Base-by-base conservation (phyloP, 2,888 invertebrate genomes). In the Prosapia bicincta region DNA sequence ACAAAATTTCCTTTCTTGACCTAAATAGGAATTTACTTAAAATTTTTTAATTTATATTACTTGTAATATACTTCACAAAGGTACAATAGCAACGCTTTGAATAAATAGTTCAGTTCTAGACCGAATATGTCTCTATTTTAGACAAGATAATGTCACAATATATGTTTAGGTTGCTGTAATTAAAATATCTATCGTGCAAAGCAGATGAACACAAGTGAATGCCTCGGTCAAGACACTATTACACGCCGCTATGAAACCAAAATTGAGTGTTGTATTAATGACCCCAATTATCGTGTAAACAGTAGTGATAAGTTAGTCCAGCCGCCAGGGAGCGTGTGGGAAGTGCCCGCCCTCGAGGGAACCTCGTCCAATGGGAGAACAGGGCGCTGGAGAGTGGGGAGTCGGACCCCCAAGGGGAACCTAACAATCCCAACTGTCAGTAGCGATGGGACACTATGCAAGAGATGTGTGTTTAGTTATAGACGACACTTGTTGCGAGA, bases 341-440 rank as follows among this genome's bases (percentile, higher is more conserved):
- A 72, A 66, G 75, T 28, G 75, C 71, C 75, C 75, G 71, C 71
- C 77, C 75, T 67, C 67, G 26, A 67, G 75, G 71, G 32, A 26
- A 20, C 54, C 20, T 54, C 68, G 65, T 30, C 72, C 77, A 70
- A 72, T 71, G 70, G 76, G 75, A 68, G 75, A 66, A 20, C 3
- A 54, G 54, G 54, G 54, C 54, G 54, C 70, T 25, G 13, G 75
- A 66, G 71, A 32, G 26, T 66, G 68, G 28, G 71, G 66, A 26
- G 66, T 10, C 20, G 20, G 54, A 54, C 66, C 20, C 66, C 74
- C 66, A 23, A 71, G 70, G 73, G 54, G 54, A 54, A 20, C 54
- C 54, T 54, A 10, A 54, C 54, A 54, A 54, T 54, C n/a, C 3
- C 20, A 20, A 54, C 28, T 6, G 26, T 69, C 70, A 74, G 74